Conservation (phyloP, 2,888 invertebrate genomes). For the Lepidocyrtoides sp. region DNA sequence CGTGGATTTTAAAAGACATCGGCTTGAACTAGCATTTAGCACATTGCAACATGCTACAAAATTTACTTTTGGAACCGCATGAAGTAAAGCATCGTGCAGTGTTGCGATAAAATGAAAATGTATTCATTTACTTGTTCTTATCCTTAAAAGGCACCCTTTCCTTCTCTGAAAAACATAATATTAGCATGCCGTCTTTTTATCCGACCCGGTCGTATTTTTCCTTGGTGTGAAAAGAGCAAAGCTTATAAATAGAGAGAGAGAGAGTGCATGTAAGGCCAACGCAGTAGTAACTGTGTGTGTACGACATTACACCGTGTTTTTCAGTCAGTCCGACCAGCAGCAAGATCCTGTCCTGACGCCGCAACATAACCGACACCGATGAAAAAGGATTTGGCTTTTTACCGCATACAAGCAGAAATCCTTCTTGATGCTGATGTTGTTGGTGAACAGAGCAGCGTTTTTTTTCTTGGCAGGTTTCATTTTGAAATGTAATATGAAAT, state of each 20-base stretch:
- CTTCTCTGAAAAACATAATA: slow-evolving; percentile 56
- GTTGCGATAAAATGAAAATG: slow-evolving; percentile 40
- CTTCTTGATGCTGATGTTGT: slow-evolving; percentile 1
- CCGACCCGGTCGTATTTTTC: slow-evolving; percentile 9
- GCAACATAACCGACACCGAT: neutral
- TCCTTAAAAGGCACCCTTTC: slow-evolving; percentile 11
- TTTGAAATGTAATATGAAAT: slow-evolving; percentile 59
- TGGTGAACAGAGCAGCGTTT: slow-evolving; percentile 28
- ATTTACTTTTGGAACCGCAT: slow-evolving; percentile 19
- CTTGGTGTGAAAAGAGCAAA: neutral
- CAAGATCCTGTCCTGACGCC: slow-evolving; percentile 26
- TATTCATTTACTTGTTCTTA: slow-evolving; percentile 10
- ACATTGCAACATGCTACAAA: slow-evolving; percentile 53
- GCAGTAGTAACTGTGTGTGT: neutral
- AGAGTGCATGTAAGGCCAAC: neutral
- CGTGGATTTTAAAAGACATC: slow-evolving; percentile 61
- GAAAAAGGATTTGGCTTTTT: slow-evolving; percentile 41
- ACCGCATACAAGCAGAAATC: slow-evolving; percentile 53
- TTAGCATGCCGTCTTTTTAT: slow-evolving; percentile 59
- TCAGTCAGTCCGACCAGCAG: neutral
- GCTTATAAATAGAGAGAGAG: no score
- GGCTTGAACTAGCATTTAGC: slow-evolving; percentile 62
- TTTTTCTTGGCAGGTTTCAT: neutral
- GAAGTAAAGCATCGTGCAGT: neutral
- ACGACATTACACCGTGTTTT: neutral